Evolutionary conservation across 2,888 invertebrate genomes (phyloP).

Genomic region (Drosophila niveifrons): DNA sequence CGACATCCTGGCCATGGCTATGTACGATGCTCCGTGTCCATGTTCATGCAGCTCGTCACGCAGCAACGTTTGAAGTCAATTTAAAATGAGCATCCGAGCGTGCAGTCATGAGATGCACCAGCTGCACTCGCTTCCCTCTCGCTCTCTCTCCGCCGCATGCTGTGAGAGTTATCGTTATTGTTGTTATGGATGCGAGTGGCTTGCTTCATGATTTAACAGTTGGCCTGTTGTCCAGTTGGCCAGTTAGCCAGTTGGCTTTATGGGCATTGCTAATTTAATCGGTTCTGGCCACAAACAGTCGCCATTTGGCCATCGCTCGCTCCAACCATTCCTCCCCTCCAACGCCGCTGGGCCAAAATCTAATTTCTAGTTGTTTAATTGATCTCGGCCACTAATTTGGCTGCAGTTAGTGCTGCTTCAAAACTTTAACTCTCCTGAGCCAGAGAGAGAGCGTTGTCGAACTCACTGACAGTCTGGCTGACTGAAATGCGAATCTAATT

Average conservation of each 20-base stretch:
- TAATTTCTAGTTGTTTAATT: slow-evolving; percentile 61
- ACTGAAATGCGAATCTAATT: slow-evolving; percentile 72
- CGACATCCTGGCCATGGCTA: slow-evolving; percentile 26
- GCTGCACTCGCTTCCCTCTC: background rate
- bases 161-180: slow-evolving; percentile 66
- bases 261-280: slow-evolving; percentile 80
- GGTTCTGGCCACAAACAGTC: slow-evolving; percentile 50
- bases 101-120: slow-evolving; percentile 77
- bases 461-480: slow-evolving; percentile 14
- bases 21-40: slow-evolving; percentile 56
- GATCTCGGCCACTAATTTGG: slow-evolving; percentile 64
- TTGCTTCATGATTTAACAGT: slow-evolving; percentile 72
- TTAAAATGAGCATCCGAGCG: slow-evolving; percentile 81
- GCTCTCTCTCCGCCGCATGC: slow-evolving; percentile 4
- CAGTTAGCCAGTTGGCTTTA: slow-evolving; percentile 62
- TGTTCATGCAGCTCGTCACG: slow-evolving; percentile 71
- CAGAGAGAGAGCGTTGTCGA: slow-evolving; percentile 9
- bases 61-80: slow-evolving; percentile 82
- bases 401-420: slow-evolving; percentile 44
- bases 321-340: background rate
- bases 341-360: slow-evolving; percentile 32
- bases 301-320: background rate
- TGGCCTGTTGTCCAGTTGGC: slow-evolving; percentile 28
- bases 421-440: slow-evolving; percentile 54
- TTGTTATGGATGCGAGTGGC: slow-evolving; percentile 62